Base-by-base conservation (phyloP, 1,140 invertebrate genomes). In the Hylaeus anthracinus region DNA sequence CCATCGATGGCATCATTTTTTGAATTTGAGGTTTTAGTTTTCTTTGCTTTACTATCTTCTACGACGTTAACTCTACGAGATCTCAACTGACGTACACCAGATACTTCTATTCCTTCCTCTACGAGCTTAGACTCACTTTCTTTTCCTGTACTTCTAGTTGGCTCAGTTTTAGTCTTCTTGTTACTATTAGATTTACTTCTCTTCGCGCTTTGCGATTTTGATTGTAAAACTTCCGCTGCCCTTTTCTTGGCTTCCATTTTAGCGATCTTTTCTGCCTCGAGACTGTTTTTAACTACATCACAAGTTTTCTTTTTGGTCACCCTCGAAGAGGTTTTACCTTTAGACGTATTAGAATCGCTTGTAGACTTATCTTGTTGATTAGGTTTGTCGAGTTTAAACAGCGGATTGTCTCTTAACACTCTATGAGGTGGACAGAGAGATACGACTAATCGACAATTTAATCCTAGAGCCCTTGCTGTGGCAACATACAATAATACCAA, bases 361-460 rank as follows among this genome's bases (percentile, higher is more conserved):
- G 95, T 65, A 95, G 90, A 5, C 95, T 95, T 88, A 94, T 94
- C 45, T 96, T 91, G 86, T 95, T 96, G 72, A 90, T 94, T 76
- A 86, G 91, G 48, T 91, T 95, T 90, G 55, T 96, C 91, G 1
- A 96, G 92, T 81, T 94, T 94, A 87, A 96, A 94, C 81, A 94
- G 61, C 63, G 91, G 85, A 14, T 90, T 87, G n/a, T 84, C 83
- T 12, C 67, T 84, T 1, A 87, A 60, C 74, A 88, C 90, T 55
- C 90, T 73, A 63, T 86, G 83, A 12, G 93, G 92, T 15, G 95
- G 95, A 83, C 94, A 94, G 12, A 96, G 88, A 26, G 95, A 95
- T 43, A 95, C 89, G n/a, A 98, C 95, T 56, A 99, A 90, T 78
- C 98, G 94, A 85, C 96, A 96, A 88, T 97, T 95, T 67, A 98